These are phyloP conservation scores for Odontesthes bonariensis DNA, from an alignment of 2,113 vertebrate genomes.

Conservation along the genomic window DNA sequence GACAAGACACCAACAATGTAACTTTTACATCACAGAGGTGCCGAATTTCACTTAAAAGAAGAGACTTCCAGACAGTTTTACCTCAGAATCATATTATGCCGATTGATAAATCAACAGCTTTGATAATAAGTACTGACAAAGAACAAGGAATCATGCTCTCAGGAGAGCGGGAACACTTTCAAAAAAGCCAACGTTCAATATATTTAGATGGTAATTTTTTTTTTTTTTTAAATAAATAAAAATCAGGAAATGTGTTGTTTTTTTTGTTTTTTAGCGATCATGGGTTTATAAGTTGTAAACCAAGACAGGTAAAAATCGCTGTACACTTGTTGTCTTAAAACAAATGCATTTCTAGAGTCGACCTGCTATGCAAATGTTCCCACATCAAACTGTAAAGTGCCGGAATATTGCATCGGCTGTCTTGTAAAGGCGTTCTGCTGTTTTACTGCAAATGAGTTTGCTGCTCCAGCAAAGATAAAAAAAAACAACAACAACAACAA, in stretches of 20 bases:
- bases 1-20: background rate
- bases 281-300: too few relatives aligned
- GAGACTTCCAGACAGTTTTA: conserved; percentile 14
- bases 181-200: background rate
- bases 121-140: conserved; percentile 31
- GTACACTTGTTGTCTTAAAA: too few relatives aligned
- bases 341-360: background rate
- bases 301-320: too few relatives aligned
- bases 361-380: background rate
- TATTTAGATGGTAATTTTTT: too few relatives aligned
- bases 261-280: too few relatives aligned
- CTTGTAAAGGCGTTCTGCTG: background rate
- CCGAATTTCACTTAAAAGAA: background rate
- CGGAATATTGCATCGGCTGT: background rate
- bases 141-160: conserved; percentile 8
- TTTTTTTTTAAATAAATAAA: too few relatives aligned
- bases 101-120: conserved; percentile 37
- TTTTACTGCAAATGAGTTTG: conserved; percentile 27
- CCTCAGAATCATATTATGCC: conserved; percentile 25
- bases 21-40: background rate
- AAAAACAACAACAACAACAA: too few relatives aligned
- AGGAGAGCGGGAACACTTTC: background rate
- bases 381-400: background rate
- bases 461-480: background rate
- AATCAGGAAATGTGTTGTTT: too few relatives aligned